phyloP scores from a whole-genome alignment of 2,113 vertebrate species.

The Formicarius rufipectus region DNA sequence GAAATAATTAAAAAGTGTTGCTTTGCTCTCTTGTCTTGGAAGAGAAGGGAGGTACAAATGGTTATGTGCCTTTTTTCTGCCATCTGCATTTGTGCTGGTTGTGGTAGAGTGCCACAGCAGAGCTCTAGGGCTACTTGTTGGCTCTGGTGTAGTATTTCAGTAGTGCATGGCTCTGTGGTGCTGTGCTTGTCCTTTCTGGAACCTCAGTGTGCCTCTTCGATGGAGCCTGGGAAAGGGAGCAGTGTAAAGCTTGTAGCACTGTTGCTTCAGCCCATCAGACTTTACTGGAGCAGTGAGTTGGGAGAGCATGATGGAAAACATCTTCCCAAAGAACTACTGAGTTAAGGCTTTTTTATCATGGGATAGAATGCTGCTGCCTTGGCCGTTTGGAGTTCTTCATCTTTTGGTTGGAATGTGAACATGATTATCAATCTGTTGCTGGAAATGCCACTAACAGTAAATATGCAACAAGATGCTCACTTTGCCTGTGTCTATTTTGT shows the following conservation, averaged over 20 bases:
- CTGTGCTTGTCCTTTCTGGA: background rate
- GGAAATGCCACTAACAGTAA: background rate
- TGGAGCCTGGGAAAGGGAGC: background rate
- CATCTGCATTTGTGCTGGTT: background rate
- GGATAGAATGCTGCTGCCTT: background rate
- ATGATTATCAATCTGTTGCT: background rate
- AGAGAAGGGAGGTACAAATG: background rate
- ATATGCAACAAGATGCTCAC: background rate
- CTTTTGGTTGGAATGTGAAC: background rate
- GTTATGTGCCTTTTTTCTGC: background rate
- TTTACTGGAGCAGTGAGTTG: background rate
- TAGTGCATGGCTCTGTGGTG: background rate
- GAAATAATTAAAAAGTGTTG: background rate
- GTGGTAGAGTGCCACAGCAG: background rate
- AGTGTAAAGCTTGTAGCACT: background rate
- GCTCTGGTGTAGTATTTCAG: background rate
- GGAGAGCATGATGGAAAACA: background rate
- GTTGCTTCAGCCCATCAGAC: accelerated
- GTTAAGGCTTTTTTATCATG: background rate
- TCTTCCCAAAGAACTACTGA: background rate
- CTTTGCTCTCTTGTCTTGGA: background rate
- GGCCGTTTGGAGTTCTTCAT: background rate
- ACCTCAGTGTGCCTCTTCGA: background rate
- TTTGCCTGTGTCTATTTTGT: background rate
- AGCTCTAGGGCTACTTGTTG: background rate